Conservation (phyloP, 1,140 invertebrate species). For the Paraescarpia echinospica region DNA sequence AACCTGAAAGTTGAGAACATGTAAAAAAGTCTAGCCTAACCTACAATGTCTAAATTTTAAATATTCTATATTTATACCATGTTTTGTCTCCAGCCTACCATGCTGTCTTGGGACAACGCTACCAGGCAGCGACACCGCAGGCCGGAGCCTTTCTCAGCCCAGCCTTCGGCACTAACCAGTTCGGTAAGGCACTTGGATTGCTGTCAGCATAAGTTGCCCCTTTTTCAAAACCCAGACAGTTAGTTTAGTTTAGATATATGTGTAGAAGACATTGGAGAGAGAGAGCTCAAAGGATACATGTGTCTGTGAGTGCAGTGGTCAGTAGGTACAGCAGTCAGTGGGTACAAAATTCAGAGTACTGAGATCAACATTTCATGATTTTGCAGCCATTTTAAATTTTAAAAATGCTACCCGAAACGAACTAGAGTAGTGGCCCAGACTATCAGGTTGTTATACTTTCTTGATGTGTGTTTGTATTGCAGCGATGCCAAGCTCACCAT, state of each 20-base stretch:
- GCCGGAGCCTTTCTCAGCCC: slow-evolving; percentile 14
- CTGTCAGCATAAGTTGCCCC: not conserved
- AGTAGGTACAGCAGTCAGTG: not conserved
- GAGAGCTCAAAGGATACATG: not conserved
- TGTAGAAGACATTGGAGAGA: not conserved
- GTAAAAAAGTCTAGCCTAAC: too few relatives aligned
- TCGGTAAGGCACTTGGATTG: not conserved
- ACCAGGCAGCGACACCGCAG: not conserved
- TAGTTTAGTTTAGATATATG: not conserved
- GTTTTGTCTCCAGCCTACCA: slow-evolving; percentile 20
- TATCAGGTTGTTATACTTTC: not conserved
- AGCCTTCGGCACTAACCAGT: not conserved
- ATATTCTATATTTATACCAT: not conserved
- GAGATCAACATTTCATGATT: too few relatives aligned
- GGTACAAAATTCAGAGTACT: too few relatives aligned
- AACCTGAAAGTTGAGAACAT: too few relatives aligned
- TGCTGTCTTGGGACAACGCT: slow-evolving; percentile 19
- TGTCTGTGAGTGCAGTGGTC: not conserved
- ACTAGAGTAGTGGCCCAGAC: too few relatives aligned
- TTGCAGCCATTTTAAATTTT: too few relatives aligned
- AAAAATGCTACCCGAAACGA: too few relatives aligned
- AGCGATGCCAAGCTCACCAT: slow-evolving; percentile 9
- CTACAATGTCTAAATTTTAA: not conserved
- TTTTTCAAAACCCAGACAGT: not conserved
- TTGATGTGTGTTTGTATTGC: slow-evolving; percentile 12